A percentile compares a stretch with the other conserved stretches of the same genome.
These are phyloP conservation scores for Drosophila pandora DNA, from an alignment of 1,140 invertebrate genomes.

Conservation along the genomic window DNA sequence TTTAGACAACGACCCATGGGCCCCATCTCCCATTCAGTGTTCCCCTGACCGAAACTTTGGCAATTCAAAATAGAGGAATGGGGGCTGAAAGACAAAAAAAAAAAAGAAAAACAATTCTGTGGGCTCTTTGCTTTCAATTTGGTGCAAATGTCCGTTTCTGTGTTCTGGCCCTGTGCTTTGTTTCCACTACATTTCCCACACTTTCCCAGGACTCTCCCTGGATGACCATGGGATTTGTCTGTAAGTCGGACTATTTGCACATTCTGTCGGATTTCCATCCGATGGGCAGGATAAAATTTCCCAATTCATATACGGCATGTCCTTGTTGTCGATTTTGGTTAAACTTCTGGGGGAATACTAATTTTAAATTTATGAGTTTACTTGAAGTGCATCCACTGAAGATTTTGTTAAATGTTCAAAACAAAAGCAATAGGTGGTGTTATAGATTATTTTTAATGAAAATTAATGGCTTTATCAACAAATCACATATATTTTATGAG, in stretches of 20 bases:
- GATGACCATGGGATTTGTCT: conserved; percentile 35
- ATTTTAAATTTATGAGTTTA: conserved; percentile 4
- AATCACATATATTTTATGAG: too few species aligned
- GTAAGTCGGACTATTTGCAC: conserved; percentile 34
- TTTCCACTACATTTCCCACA: conserved; percentile 46
- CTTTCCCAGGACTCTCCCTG: conserved; percentile 7
- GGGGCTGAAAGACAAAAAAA: conserved; percentile 1
- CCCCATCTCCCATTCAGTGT: background rate
- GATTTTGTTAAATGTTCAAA: background rate
- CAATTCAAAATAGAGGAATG: conserved; percentile 16
- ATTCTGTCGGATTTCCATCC: conserved; percentile 13
- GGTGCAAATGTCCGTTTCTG: conserved; percentile 38
- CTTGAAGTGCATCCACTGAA: background rate
- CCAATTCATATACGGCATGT: background rate
- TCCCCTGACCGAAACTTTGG: conserved; percentile 8
- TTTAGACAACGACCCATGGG: background rate
- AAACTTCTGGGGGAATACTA: background rate
- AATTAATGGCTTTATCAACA: background rate
- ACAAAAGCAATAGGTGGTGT: background rate
- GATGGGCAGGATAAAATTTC: background rate
- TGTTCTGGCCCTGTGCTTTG: conserved; percentile 10
- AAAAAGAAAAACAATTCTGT: conserved; percentile 25
- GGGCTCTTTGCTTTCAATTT: conserved; percentile 39
- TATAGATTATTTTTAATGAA: background rate
- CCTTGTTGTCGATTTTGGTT: background rate